These are phyloP conservation scores for Mystacides longicornis DNA, from an alignment of 2,888 invertebrate genomes.

Conservation along the genomic window DNA sequence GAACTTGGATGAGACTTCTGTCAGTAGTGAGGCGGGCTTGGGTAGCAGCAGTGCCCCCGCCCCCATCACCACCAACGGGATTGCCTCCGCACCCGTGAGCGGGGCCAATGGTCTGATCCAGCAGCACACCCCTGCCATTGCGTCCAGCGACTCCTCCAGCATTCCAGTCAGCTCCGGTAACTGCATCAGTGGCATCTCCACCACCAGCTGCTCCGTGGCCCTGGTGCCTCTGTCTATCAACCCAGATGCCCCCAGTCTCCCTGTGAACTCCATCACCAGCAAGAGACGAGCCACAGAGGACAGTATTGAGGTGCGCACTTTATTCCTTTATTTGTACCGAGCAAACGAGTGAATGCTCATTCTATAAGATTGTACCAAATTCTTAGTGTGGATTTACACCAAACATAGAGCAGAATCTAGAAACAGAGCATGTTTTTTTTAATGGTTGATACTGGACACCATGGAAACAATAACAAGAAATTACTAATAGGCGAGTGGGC, in stretches of 20 bases:
- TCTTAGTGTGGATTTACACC: too few relatives aligned
- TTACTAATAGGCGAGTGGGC: too few relatives aligned
- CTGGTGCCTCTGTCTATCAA: slow-evolving; percentile 38
- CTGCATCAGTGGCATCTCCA: background rate
- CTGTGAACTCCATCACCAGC: slow-evolving; percentile 8
- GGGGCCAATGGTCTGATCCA: slow-evolving; percentile 7
- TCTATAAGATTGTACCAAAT: too few relatives aligned
- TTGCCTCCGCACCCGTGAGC: slow-evolving; percentile 11
- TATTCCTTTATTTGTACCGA: too few relatives aligned
- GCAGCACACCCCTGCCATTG: slow-evolving; percentile 26
- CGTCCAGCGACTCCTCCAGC: slow-evolving; percentile 17
- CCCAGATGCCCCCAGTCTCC: slow-evolving; percentile 30
- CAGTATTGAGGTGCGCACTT: slow-evolving; percentile 16
- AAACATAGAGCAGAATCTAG: too few relatives aligned
- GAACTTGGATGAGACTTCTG: slow-evolving; percentile 25
- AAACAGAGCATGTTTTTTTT: too few relatives aligned
- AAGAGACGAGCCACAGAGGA: slow-evolving; percentile 28
- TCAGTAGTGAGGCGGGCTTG: slow-evolving; percentile 32
- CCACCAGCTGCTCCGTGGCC: slow-evolving; percentile 28
- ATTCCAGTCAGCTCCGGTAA: slow-evolving; percentile 19
- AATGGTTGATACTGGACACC: too few relatives aligned
- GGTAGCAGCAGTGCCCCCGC: background rate
- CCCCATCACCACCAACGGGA: slow-evolving; percentile 10
- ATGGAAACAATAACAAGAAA: too few relatives aligned
- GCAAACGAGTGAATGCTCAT: too few relatives aligned